Evolutionary conservation across 2,113 vertebrate species (phyloP).

Genomic region (Odocoileus hemionus): DNA sequence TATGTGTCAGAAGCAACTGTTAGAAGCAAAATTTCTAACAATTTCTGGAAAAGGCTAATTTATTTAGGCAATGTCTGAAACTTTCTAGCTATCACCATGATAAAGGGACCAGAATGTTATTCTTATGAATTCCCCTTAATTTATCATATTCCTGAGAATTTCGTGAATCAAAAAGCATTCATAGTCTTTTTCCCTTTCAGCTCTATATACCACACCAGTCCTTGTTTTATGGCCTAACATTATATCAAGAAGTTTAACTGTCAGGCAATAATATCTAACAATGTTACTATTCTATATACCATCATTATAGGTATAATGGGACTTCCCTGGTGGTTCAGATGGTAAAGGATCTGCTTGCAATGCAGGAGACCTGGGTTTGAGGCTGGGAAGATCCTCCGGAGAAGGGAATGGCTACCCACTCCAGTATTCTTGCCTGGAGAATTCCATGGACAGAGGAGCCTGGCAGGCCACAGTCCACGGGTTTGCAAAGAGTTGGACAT

Average conservation of each 20-base stretch:
- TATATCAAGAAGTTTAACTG: background rate
- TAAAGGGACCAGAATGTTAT: background rate
- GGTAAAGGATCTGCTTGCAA: background rate
- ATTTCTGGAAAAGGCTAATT: constrained; percentile 37
- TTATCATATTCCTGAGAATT: background rate
- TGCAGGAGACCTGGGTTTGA: background rate
- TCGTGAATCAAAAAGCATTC: background rate
- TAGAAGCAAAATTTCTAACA: constrained; percentile 8
- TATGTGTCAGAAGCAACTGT: background rate
- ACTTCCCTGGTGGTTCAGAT: background rate
- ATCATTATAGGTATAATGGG: background rate
- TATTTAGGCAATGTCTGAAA: background rate
- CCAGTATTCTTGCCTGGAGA: background rate
- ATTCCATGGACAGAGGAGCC: background rate
- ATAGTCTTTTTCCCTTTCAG: background rate
- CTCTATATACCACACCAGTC: background rate
- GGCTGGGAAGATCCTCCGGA: background rate
- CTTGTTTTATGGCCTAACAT: background rate
- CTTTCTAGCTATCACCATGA: background rate
- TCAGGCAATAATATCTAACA: background rate
- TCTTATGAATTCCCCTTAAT: background rate
- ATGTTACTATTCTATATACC: background rate
- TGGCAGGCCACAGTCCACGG: background rate
- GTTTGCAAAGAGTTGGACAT: background rate
- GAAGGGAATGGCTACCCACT: background rate